Evolutionary conservation across 2,888 invertebrate species (phyloP).

Genomic region (Ochropleura plecta): DNA sequence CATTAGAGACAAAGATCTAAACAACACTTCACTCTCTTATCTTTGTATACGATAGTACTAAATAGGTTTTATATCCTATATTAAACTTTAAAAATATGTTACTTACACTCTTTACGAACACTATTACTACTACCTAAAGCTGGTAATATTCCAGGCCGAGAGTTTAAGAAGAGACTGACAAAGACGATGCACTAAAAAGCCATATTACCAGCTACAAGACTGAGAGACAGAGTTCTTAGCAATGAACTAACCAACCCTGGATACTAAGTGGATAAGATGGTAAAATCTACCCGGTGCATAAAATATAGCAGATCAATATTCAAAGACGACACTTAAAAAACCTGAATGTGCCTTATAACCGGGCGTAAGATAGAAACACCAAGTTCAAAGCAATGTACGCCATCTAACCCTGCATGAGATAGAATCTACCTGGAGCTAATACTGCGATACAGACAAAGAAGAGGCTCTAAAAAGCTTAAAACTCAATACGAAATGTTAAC

Average conservation of each 20-base stretch:
- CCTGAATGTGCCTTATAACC: not conserved
- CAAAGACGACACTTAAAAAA: not conserved
- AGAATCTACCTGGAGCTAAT: not conserved
- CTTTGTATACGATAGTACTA: not conserved
- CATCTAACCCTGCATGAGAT: not conserved
- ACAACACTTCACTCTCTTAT: not conserved
- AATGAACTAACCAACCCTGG: not conserved
- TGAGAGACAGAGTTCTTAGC: not conserved
- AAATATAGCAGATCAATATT: not conserved
- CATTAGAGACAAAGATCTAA: constrained; percentile 12
- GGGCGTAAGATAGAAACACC: not conserved
- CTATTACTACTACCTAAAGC: not conserved
- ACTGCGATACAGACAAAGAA: not conserved
- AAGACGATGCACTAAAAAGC: not conserved
- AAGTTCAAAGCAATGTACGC: not conserved
- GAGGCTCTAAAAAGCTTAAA: not conserved
- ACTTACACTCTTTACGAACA: no score
- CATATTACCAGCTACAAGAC: not conserved
- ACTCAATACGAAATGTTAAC: not conserved
- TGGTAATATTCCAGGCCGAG: not conserved
- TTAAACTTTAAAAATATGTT: no score
- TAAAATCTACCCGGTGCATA: not conserved
- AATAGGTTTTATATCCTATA: no score
- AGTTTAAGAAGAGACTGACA: not conserved
- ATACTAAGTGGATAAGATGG: no score